Percentiles rank a stretch among this genome's conserved stretches.
Evolutionary conservation across 2,113 vertebrate species (phyloP).

Genomic region (Muntiacus muntjak): DNA sequence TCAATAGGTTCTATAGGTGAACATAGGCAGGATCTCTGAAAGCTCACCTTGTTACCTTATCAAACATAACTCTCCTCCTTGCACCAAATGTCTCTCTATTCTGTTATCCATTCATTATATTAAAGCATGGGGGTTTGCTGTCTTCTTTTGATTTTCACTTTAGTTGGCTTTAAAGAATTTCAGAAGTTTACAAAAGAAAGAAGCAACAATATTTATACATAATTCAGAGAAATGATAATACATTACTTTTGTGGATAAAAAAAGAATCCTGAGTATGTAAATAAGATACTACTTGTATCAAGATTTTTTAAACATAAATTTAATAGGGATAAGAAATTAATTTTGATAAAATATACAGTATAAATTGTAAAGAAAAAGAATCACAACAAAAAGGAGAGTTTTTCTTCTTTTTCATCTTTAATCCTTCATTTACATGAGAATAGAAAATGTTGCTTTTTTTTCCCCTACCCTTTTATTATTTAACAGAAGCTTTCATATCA

Average conservation of each 20-base stretch:
- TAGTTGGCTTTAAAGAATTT: constrained; percentile 42
- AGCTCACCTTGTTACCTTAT: constrained; percentile 49
- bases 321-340: background rate
- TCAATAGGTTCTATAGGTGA: constrained; percentile 18
- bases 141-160: background rate
- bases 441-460: background rate
- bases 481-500: background rate
- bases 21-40: constrained; percentile 53
- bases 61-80: constrained; percentile 39
- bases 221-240: background rate
- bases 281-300: background rate
- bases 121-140: constrained; percentile 52
- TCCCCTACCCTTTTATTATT: background rate
- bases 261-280: background rate
- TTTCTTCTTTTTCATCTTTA: background rate
- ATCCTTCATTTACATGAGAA: background rate
- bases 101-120: constrained; percentile 51
- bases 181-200: background rate
- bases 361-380: background rate
- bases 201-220: background rate
- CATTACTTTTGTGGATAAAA: background rate
- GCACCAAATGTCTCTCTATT: constrained; percentile 42
- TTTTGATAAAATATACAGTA: background rate
- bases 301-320: background rate
- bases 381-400: background rate